Percentiles rank a stretch among this genome's conserved stretches.
These are phyloP conservation scores for Darevskia nairensis DNA, from an alignment of 2,797 vertebrate genomes.

Conservation along the genomic window DNA sequence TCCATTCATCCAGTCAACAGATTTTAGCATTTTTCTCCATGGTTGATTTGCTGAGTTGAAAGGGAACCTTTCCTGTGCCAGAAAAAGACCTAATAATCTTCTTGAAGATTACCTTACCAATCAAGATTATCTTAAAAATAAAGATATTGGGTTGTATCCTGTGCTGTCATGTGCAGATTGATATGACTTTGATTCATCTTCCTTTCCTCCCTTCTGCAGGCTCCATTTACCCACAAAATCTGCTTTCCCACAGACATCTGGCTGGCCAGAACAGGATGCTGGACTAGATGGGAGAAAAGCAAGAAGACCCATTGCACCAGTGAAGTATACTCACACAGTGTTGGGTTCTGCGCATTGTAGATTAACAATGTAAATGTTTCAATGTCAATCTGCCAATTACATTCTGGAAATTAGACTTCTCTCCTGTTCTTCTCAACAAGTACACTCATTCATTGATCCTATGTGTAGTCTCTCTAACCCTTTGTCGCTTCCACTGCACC, in stretches of 20 bases:
- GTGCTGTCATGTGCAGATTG: too few relatives aligned
- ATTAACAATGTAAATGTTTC: background rate
- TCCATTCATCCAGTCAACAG: constrained; percentile 8
- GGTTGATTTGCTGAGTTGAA: constrained; percentile 52
- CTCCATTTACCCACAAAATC: too few relatives aligned
- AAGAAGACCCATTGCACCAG: too few relatives aligned
- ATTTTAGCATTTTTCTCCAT: constrained; percentile 46
- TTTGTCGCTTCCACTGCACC: background rate
- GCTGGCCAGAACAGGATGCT: too few relatives aligned
- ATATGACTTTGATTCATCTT: too few relatives aligned
- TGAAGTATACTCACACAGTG: too few relatives aligned
- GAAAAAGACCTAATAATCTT: background rate
- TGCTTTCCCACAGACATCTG: too few relatives aligned
- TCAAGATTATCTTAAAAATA: background rate
- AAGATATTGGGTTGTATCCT: too few relatives aligned
- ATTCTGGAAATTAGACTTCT: background rate
- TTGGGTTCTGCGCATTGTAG: background rate
- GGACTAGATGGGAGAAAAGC: too few relatives aligned
- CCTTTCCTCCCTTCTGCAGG: too few relatives aligned
- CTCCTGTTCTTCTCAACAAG: background rate
- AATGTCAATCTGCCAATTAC: background rate
- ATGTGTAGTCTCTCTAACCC: background rate
- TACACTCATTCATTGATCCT: background rate
- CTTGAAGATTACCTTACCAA: background rate
- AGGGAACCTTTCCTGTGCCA: background rate